Percentiles rank a stretch among this genome's conserved stretches.
Conservation (phyloP, 2,113 vertebrate species). For the Petrocephalus zakoni region DNA sequence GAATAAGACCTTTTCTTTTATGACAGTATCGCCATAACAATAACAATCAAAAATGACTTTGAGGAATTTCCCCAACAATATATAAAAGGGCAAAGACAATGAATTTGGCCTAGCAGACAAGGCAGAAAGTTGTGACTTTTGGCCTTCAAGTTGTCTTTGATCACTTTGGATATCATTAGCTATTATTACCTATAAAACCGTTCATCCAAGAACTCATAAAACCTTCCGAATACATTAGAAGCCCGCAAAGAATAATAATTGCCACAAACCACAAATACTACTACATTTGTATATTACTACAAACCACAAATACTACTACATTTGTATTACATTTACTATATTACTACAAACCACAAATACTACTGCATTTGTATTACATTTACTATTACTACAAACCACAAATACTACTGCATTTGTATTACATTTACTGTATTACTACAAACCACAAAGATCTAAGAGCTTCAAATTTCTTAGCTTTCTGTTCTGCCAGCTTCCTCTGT, state of each 20-base stretch:
- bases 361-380: neutral
- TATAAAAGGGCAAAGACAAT: neutral
- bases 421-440: neutral
- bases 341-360: neutral
- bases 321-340: neutral
- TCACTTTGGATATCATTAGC: neutral
- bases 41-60: constrained; percentile 1
- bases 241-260: neutral
- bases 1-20: constrained; percentile 1
- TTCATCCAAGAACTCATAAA: neutral
- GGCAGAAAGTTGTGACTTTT: neutral
- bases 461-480: neutral
- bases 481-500: neutral
- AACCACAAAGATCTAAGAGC: neutral
- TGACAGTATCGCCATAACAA: neutral
- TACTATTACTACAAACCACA: no score
- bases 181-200: constrained; percentile 1
- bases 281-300: neutral
- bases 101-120: neutral
- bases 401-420: neutral
- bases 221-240: neutral
- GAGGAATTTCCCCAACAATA: neutral
- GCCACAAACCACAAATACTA: neutral
- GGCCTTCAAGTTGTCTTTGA: neutral
- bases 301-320: neutral